Evolutionary conservation across 1,140 invertebrate species (phyloP).

Genomic region (Heterodera schachtii): DNA sequence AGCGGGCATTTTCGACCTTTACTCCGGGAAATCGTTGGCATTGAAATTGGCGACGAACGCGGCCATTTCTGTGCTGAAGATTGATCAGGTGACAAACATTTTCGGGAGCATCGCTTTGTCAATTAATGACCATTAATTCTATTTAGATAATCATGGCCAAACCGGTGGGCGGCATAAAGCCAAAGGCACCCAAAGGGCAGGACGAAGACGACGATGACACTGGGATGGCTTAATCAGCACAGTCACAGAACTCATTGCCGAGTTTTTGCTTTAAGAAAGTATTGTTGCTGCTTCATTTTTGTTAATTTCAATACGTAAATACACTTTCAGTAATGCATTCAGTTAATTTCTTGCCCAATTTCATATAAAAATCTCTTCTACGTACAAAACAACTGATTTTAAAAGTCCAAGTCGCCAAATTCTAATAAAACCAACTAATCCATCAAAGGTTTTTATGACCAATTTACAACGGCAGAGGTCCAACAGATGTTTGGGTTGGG

Average conservation of each 20-base stretch:
- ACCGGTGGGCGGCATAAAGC: constrained; percentile 60
- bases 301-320: not conserved
- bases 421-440: not conserved
- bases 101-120: constrained; percentile 10
- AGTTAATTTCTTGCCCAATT: not conserved
- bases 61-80: constrained; percentile 87
- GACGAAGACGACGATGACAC: constrained; percentile 64
- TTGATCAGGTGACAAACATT: constrained; percentile 73
- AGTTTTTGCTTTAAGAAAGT: not conserved
- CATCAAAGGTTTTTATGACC: not conserved
- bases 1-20: constrained; percentile 81
- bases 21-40: constrained; percentile 85
- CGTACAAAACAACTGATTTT: not conserved
- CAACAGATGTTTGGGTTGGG: not conserved
- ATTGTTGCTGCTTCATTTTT: constrained; percentile 14
- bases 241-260: not conserved
- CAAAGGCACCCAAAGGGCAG: constrained; percentile 55
- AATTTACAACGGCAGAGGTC: not conserved
- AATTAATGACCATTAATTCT: constrained; percentile 16
- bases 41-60: constrained; percentile 91
- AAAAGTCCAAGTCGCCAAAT: no score
- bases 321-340: not conserved
- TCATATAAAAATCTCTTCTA: no score
- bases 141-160: constrained; percentile 63
- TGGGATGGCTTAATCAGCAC: constrained; percentile 54